phyloP scores from a whole-genome alignment of 2,797 vertebrate genomes.

The Lagocephalus sceleratus region DNA sequence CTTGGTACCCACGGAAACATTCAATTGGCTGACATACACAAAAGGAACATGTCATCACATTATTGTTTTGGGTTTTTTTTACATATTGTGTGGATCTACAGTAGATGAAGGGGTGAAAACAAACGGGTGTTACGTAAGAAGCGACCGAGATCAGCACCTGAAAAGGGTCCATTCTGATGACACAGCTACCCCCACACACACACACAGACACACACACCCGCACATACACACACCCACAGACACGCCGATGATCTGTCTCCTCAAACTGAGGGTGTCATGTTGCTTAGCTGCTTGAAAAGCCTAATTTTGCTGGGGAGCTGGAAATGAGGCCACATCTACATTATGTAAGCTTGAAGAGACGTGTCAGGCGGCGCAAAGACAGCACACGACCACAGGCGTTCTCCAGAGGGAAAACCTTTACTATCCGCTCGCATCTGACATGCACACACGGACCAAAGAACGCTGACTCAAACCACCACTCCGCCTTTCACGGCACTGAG shows the following conservation, averaged over 20 bases:
- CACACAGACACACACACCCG: too few species aligned
- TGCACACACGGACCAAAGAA: constrained; percentile 28
- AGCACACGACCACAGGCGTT: constrained; percentile 68
- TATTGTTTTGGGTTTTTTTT: constrained; percentile 18
- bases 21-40: constrained; percentile 65
- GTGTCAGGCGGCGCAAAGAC: constrained; percentile 71
- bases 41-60: constrained; percentile 30
- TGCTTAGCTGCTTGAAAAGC: constrained; percentile 57
- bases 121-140: constrained; percentile 2
- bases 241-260: constrained; percentile 39
- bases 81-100: neutral
- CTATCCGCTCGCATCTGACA: constrained; percentile 46
- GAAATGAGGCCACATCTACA: constrained; percentile 78
- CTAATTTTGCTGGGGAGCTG: constrained; percentile 44
- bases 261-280: constrained; percentile 55
- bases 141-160: constrained; percentile 13
- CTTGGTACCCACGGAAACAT: constrained; percentile 71
- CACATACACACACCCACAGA: too few species aligned
- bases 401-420: constrained; percentile 52
- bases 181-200: too few species aligned
- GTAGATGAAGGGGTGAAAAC: constrained; percentile 1
- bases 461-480: constrained; percentile 31
- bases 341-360: constrained; percentile 79
- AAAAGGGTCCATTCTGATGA: constrained; percentile 12
- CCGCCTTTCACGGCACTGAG: constrained; percentile 16